phyloP scores from a whole-genome alignment of 2,113 vertebrate genomes.

The Semnopithecus entellus region DNA sequence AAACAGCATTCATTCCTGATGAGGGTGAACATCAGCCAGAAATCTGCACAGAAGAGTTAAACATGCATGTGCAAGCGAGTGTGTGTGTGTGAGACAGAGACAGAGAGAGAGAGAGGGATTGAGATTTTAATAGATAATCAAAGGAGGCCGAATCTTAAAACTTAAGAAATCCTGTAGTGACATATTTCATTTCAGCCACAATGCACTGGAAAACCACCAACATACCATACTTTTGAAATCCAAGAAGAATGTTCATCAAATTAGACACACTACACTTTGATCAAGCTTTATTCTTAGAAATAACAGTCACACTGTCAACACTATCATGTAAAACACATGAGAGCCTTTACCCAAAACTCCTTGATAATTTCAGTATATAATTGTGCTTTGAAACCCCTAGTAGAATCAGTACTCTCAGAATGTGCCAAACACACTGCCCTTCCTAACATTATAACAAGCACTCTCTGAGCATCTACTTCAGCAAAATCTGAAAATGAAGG shows the following conservation, averaged over 20 bases:
- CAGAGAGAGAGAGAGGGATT: neutral
- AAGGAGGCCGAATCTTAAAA: neutral
- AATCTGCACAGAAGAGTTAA: neutral
- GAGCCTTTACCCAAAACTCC: neutral
- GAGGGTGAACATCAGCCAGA: neutral
- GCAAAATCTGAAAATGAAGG: neutral
- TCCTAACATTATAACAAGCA: neutral
- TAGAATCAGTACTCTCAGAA: constrained; percentile 28
- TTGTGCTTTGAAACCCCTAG: neutral
- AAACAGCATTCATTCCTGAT: neutral
- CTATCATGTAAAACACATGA: neutral
- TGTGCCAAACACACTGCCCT: neutral
- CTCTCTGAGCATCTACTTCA: constrained; percentile 33
- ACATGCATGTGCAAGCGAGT: neutral
- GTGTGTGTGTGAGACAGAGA: neutral
- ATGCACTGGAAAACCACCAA: neutral
- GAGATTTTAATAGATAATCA: neutral
- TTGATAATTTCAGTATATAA: constrained; percentile 36
- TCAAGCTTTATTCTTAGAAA: neutral
- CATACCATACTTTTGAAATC: neutral
- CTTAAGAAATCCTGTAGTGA: neutral
- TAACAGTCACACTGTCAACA: neutral
- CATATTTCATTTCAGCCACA: neutral
- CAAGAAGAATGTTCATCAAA: neutral
- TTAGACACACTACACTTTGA: neutral